Conservation (phyloP, 2,797 vertebrate species). For the Corythornis leucogaster region DNA sequence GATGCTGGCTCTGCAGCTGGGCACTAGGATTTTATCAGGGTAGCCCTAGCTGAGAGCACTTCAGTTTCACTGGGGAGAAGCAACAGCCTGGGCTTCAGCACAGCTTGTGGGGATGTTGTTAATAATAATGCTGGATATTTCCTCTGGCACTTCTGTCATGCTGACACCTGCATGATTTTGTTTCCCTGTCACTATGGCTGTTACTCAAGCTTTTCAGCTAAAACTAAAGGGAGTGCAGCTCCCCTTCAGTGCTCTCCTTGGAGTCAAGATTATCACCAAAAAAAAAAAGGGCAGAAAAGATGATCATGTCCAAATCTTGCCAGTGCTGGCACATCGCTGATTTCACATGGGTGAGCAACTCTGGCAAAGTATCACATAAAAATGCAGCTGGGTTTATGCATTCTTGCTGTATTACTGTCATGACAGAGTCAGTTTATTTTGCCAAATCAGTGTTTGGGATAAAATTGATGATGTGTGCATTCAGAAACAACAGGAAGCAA, state of each 20-base stretch:
- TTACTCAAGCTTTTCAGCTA: not conserved
- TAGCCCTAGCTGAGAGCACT: rapidly evolving
- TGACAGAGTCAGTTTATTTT: not conserved
- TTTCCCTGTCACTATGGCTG: not conserved
- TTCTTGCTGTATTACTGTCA: not conserved
- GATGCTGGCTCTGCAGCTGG: not conserved
- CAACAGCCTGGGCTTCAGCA: rapidly evolving
- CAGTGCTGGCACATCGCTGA: not conserved
- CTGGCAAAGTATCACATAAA: not conserved
- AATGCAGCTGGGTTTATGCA: not conserved
- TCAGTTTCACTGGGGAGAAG: not conserved
- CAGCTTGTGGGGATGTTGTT: not conserved
- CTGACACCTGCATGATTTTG: not conserved
- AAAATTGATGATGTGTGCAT: not conserved
- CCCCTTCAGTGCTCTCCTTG: not conserved
- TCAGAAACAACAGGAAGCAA: not conserved
- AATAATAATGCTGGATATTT: not conserved
- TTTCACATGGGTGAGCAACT: not conserved
- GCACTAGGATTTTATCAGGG: not conserved
- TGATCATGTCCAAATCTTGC: not conserved
- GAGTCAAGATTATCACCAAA: not conserved
- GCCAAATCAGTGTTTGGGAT: not conserved
- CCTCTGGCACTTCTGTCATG: not conserved
- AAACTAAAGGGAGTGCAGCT: not conserved
- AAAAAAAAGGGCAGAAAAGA: not conserved